Base-by-base conservation (phyloP, 2,113 vertebrate species). In the Psilopogon haemacephalus region DNA sequence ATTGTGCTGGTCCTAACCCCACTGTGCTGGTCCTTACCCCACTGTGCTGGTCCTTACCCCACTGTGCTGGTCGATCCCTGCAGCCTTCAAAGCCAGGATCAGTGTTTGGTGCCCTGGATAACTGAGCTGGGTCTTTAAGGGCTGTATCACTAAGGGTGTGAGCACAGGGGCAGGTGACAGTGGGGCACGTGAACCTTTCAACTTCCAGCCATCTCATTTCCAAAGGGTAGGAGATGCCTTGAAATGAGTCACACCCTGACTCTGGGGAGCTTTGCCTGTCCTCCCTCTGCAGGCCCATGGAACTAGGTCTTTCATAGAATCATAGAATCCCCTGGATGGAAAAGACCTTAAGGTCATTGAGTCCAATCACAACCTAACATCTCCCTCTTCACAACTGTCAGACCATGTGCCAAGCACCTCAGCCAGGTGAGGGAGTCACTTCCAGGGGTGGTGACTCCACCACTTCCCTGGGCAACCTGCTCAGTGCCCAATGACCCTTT, bases 31-130 rank as follows among this genome's bases (percentile, higher is more conserved):
- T 82, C 44, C n/a, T n/a, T n/a, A n/a, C n/a, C n/a, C n/a, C n/a
- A n/a, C n/a, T n/a, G n/a, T 88, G 70, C 30, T 8, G 4, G 28
- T 15, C 60, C 75, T 82, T 62, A 21, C 33, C 33, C 12, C 20
- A 2, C 20, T 13, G 46, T 1, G 1, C 5, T 72, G 55, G 67
- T 82, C 44, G 48, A 90, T 27, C 9, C 23, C 28, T 69, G 28
- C 20, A 23, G 56, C 48, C 38, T 89, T 52, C 46, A 54, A 69
- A 89, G 94, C 6, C 10, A 44, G 73, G 69, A 15, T 54, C 27
- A 15, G 37, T 21, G 42, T 70, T 60, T 26, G 0, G 0, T 35
- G 60, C 64, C 38, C 50, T 46, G 35, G 73, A 15, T 69, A 20
- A 16, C 33, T 15, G 70, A 18, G 9, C 3, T 0, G 4, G 4